A percentile compares a stretch with the other conserved stretches of the same genome.
Evolutionary conservation across 2,113 vertebrate genomes (phyloP).

Genomic region (Leucosticte australis): DNA sequence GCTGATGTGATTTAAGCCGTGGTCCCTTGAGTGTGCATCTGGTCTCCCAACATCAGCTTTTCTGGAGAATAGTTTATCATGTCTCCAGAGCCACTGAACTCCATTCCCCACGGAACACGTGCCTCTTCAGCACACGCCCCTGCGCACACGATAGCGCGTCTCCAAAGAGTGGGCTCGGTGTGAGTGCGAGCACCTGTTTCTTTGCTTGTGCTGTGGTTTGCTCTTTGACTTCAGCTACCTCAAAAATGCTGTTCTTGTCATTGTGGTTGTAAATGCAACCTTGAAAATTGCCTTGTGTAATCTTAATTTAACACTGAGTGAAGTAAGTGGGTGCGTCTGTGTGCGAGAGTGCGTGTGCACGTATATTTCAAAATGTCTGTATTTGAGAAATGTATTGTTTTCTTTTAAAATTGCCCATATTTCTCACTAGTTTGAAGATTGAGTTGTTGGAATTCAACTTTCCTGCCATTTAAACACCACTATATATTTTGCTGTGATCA

Average conservation of each 20-base stretch:
- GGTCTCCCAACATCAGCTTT: background rate
- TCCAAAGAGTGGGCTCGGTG: conserved; percentile 49
- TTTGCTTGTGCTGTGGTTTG: conserved; percentile 53
- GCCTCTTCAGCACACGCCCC: background rate
- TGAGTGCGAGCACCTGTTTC: conserved; percentile 22
- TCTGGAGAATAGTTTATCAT: background rate
- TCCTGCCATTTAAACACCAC: background rate
- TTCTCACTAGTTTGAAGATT: background rate
- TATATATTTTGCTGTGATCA: background rate
- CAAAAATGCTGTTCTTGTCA: conserved; percentile 58
- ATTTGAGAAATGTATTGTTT: background rate
- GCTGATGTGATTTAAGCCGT: background rate
- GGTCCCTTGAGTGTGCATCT: background rate
- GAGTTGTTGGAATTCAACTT: background rate
- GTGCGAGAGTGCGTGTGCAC: background rate
- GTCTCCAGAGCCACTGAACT: background rate
- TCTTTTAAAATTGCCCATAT: background rate
- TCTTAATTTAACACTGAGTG: conserved; percentile 31
- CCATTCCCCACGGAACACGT: background rate
- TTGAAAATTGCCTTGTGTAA: conserved; percentile 57
- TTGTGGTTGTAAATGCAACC: conserved; percentile 57
- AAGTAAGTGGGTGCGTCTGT: background rate
- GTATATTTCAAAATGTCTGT: conserved; percentile 2
- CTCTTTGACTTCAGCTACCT: conserved; percentile 73
- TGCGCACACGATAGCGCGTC: background rate